Base-by-base conservation (phyloP, 2,888 invertebrate species). In the Caenorhabditis drosophilae region DNA sequence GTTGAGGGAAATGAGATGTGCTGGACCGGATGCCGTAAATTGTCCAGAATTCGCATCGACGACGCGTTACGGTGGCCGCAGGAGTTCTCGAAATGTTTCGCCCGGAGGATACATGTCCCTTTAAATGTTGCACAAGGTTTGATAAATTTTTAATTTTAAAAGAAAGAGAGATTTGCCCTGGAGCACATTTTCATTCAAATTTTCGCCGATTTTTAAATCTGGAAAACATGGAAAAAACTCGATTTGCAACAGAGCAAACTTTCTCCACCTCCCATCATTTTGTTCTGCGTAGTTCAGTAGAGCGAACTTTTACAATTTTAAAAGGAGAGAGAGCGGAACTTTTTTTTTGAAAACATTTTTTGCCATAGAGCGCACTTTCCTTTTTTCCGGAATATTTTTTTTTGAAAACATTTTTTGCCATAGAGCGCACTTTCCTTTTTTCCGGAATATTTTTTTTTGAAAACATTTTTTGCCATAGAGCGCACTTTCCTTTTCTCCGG, bases 41-140 rank as follows among this genome's bases (percentile, higher is more conserved):
- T 47, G 35, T 41, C 66, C 4, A 18, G 35, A 27, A 67, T 67
- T 38, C 18, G 48, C 0, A 34, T 59, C 15, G 57, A 62, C 26
- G 42, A 36, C 7, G 67, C 64, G 4, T 46, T 70, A 1, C 36
- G 50, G 11, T 31, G 18, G 35, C 78, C 57, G 7, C 45, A 56
- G 9, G 35, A 38, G 38, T 72, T 72, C 41, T 36, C 62, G 1
- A 55, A 49, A 26, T 72, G 71, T 22, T 68, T 67, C 26, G 54
- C 40, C 7, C 42, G 64, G 20, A 35, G 54, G 35, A 16, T 71
- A 11, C 67, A 60, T 41, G 60, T 69, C 6, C 60, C 80, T 1
- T 75, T 81, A 15, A 75, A 78, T 20, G 75, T 84, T 22, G 85
- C 85, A 0, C 50, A 55, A 58, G 70, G 70, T 67, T 11, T 18